These are phyloP conservation scores for Acleris emargana DNA, from an alignment of 2,888 invertebrate species.

Conservation along the genomic window DNA sequence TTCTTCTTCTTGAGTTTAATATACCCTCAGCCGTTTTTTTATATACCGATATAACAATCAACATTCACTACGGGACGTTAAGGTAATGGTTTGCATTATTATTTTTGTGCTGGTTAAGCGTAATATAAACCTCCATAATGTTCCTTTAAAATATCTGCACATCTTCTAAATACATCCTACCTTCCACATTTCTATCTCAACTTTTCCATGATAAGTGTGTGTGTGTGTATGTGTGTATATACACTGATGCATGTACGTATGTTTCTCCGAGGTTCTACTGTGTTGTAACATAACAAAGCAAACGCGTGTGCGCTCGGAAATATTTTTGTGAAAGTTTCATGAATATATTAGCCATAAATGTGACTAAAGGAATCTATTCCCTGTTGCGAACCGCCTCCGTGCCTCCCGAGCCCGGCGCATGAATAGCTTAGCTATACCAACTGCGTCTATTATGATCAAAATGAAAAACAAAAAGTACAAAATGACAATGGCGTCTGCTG, in stretches of 20 bases:
- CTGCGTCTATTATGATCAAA: constrained; percentile 35
- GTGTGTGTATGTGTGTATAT: constrained; percentile 39
- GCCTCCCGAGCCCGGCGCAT: constrained; percentile 47
- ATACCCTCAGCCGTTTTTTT: neutral
- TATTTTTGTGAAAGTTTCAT: constrained; percentile 81
- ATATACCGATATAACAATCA: neutral
- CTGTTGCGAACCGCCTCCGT: constrained; percentile 57
- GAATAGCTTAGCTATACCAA: constrained; percentile 47
- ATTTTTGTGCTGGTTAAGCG: too few relatives aligned
- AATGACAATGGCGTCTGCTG: neutral
- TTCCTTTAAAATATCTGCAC: neutral
- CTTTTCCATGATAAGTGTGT: constrained; percentile 45
- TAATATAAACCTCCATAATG: too few relatives aligned
- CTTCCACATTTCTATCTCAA: constrained; percentile 46
- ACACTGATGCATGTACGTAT: constrained; percentile 41
- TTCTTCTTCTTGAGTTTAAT: neutral
- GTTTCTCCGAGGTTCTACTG: constrained; percentile 56
- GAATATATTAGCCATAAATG: constrained; percentile 84
- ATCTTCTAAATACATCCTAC: too few relatives aligned
- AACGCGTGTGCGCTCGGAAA: constrained; percentile 66
- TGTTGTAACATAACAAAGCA: constrained; percentile 64
- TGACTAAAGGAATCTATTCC: constrained; percentile 80
- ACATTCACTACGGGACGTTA: too few relatives aligned
- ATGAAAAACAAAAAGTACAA: constrained; percentile 29
- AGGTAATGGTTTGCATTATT: too few relatives aligned